phyloP scores from a whole-genome alignment of 1,140 invertebrate genomes.

The Drosophila yakuba region DNA sequence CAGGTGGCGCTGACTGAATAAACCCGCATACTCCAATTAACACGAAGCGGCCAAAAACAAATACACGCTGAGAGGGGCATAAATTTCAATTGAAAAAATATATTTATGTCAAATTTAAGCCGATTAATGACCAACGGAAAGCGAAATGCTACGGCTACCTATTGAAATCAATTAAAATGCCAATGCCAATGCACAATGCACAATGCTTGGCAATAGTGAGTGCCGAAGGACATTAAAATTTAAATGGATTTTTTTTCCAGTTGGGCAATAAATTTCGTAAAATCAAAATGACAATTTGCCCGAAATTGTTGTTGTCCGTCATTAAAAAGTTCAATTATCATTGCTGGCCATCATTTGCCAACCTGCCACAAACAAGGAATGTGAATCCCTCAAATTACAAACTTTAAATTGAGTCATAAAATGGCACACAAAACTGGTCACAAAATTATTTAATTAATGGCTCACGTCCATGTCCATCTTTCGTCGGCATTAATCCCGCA shows the following conservation, averaged over 20 bases:
- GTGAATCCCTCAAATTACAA: conserved; percentile 45
- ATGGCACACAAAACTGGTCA: conserved; percentile 27
- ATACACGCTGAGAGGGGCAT: conserved; percentile 33
- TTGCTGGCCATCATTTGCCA: conserved; percentile 22
- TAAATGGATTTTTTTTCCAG: conserved; percentile 69
- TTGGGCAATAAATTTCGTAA: conserved; percentile 60
- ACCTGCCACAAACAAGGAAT: conserved; percentile 5
- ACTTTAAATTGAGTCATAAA: conserved; percentile 53
- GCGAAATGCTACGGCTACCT: conserved; percentile 36
- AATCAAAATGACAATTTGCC: conserved; percentile 48
- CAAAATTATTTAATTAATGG: conserved; percentile 35
- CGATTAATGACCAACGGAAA: conserved; percentile 67
- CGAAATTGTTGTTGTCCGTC: conserved; percentile 35
- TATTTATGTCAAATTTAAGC: conserved; percentile 71
- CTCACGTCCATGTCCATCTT: conserved; percentile 2
- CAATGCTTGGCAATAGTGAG: no score
- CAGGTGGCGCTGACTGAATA: conserved; percentile 56
- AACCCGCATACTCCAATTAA: conserved; percentile 68
- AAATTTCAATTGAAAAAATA: conserved; percentile 53
- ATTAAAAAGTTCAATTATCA: conserved; percentile 54
- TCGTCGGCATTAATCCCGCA: conserved; percentile 45
- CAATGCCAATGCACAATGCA: conserved; percentile 43
- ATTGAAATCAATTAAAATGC: conserved; percentile 75
- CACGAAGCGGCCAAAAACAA: conserved; percentile 37
- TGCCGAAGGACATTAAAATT: conserved; percentile 26